Conservation (phyloP, 2,113 vertebrate species). For the Tenrec ecaudatus region DNA sequence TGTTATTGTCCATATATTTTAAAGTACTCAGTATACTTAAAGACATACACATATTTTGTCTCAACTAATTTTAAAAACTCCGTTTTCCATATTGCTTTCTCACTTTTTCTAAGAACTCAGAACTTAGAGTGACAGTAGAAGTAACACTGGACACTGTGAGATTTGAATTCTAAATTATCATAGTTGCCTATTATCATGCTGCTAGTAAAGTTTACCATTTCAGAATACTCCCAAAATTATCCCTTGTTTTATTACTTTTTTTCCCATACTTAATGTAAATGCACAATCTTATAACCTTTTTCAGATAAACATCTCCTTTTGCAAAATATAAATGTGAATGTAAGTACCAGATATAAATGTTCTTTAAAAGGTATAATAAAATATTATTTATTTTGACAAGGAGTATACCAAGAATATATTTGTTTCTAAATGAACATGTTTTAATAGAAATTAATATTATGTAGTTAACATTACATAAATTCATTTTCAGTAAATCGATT, state of each 20-base stretch:
- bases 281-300: not conserved
- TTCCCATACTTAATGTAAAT: not conserved
- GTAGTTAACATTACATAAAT: conserved; percentile 8
- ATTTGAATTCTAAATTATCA: not conserved
- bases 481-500: conserved; percentile 30
- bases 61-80: too few species aligned
- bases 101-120: not conserved
- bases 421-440: conserved; percentile 10
- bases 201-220: not conserved
- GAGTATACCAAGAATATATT: not conserved
- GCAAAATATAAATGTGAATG: not conserved
- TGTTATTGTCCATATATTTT: too few species aligned
- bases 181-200: not conserved
- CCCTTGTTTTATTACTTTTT: not conserved
- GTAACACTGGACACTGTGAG: not conserved
- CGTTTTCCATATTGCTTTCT: too few species aligned
- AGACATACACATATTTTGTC: too few species aligned
- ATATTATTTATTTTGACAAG: not conserved
- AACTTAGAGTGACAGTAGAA: not conserved
- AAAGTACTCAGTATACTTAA: too few species aligned
- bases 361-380: too few species aligned
- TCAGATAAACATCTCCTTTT: not conserved
- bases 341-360: not conserved
- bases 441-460: not conserved
- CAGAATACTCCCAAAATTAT: not conserved